Conservation (phyloP, 2,888 invertebrate species). For the Malthinus flaveolus region DNA sequence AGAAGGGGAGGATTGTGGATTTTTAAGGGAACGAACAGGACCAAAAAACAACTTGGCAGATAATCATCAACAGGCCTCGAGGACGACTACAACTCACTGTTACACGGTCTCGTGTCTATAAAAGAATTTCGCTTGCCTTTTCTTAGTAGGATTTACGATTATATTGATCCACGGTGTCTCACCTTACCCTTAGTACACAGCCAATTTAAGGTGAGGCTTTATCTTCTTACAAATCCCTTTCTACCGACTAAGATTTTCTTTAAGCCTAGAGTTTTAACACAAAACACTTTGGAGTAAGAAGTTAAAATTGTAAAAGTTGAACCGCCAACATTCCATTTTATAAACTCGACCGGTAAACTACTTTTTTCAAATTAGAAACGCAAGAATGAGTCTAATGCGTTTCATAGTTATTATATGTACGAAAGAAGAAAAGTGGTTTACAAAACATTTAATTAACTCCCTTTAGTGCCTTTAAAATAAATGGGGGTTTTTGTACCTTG, state of each 20-base stretch:
- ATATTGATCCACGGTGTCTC: constrained; percentile 39
- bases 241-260: constrained; percentile 37
- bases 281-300: constrained; percentile 8
- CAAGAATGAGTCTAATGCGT: too few relatives aligned
- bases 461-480: too few relatives aligned
- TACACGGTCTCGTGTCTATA: constrained; percentile 21
- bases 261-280: constrained; percentile 34
- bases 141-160: constrained; percentile 37
- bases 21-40: constrained; percentile 25
- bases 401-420: too few relatives aligned
- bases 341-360: too few relatives aligned
- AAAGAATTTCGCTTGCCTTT: constrained; percentile 32
- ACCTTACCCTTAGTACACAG: constrained; percentile 34
- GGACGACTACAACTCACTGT: constrained; percentile 25
- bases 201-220: constrained; percentile 46
- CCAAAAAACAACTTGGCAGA: constrained; percentile 38
- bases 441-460: too few relatives aligned
- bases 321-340: too few relatives aligned
- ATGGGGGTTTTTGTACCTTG: too few relatives aligned
- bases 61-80: constrained; percentile 40
- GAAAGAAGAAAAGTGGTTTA: too few relatives aligned
- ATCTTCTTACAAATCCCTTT: constrained; percentile 46
- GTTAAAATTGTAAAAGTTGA: background rate
- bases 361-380: too few relatives aligned
- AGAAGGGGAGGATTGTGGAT: constrained; percentile 34